Conservation (phyloP, 1,140 invertebrate species). For the Oryzaephilus surinamensis region DNA sequence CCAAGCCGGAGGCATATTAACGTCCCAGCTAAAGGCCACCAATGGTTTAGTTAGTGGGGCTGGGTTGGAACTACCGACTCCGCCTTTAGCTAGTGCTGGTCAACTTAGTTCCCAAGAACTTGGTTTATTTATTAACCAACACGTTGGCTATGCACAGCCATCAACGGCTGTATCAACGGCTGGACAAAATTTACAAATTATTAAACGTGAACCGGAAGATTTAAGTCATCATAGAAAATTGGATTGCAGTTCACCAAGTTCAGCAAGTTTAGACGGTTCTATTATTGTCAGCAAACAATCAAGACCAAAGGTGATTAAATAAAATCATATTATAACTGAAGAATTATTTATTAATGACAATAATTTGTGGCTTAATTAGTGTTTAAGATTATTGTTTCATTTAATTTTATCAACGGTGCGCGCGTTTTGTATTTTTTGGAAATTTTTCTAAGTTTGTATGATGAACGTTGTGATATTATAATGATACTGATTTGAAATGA, state of each 20-base stretch:
- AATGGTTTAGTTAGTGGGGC: constrained; percentile 47
- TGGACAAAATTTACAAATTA: constrained; percentile 38
- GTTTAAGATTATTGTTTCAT: constrained; percentile 3
- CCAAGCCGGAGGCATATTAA: constrained; percentile 34
- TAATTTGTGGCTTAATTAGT: neutral
- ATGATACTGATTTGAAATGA: too few species aligned
- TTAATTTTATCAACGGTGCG: too few species aligned
- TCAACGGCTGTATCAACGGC: constrained; percentile 29
- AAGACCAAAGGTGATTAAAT: constrained; percentile 33
- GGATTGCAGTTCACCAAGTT: constrained; percentile 30
- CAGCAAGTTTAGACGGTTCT: constrained; percentile 30
- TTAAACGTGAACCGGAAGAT: constrained; percentile 58
- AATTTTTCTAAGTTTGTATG: too few species aligned
- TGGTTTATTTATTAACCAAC: constrained; percentile 51
- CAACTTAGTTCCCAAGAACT: constrained; percentile 40
- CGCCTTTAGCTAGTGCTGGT: constrained; percentile 39
- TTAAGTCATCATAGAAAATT: constrained; percentile 41
- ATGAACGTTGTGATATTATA: too few species aligned
- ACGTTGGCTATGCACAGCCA: constrained; percentile 32
- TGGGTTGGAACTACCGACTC: constrained; percentile 39
- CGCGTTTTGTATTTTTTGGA: too few species aligned
- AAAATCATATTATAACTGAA: too few species aligned
- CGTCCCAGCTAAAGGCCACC: constrained; percentile 40
- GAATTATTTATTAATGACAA: too few species aligned
- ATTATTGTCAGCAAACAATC: constrained; percentile 34